Evolutionary conservation across 2,888 invertebrate species (phyloP).

Genomic region (Tipula unca): DNA sequence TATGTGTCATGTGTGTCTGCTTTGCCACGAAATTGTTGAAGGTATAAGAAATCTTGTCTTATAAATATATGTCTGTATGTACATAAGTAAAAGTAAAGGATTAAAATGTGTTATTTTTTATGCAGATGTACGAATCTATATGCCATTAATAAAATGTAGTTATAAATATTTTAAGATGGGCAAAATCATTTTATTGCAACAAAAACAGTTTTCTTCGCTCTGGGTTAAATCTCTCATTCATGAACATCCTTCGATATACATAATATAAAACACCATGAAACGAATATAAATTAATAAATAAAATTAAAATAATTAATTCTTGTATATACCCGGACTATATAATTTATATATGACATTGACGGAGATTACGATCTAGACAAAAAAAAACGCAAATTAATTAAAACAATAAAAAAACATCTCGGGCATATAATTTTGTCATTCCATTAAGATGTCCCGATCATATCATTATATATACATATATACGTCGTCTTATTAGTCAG

Average conservation of each 20-base stretch:
- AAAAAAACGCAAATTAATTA: background rate
- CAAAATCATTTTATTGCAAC: background rate
- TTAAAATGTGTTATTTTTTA: background rate
- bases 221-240: background rate
- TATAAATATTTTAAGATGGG: background rate
- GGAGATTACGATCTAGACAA: background rate
- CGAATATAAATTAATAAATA: background rate
- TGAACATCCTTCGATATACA: background rate
- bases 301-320: background rate
- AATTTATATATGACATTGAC: background rate
- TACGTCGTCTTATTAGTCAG: background rate
- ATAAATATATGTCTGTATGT: background rate
- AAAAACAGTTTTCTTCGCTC: background rate
- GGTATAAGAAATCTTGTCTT: background rate
- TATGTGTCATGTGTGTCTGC: background rate
- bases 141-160: background rate
- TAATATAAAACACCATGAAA: background rate
- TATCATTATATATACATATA: background rate
- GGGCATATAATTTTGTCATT: background rate
- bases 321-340: background rate
- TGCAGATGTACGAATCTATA: background rate
- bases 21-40: background rate
- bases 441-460: background rate
- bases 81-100: background rate
- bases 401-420: background rate